Evolutionary conservation across 2,113 vertebrate genomes (phyloP), one percentile per base, ranked within the genome.

Genomic region (Chrysemys picta): DNA sequence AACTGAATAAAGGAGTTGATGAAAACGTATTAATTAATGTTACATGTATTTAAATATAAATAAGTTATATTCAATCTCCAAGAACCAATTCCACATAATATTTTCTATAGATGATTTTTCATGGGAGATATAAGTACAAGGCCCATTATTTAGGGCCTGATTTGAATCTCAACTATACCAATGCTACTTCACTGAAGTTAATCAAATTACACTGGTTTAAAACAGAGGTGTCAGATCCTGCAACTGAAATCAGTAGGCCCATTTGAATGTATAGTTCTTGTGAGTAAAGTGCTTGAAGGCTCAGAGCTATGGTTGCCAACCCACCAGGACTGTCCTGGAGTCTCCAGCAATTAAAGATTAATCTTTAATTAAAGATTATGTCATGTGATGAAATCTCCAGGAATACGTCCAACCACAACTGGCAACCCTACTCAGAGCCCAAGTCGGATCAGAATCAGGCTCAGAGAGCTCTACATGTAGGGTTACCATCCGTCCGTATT

Each of bases 391-490:
- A 54, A 22, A 54, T 19, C 53, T 53, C 53, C 19, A 53, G 53
- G 53, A 53, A 53, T 53, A 53, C 53, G 21, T 22, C 53, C 53
- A 54, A 22, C 21, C 53, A 54, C 19, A 22, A 22, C 14, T 54
- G 21, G 21, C 21, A 54, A 54, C 21, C 8, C 21, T 54, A 54
- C 53, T 54, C 59, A 31, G 59, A 62, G 11, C 35, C 65, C 35
- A 16, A 56, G 59, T 87, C 47, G 94, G 95, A 95, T 75, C 47
- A 90, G 89, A 92, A 83, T 88, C 81, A 54, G 5, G 27, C 57
- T 97, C 97, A 96, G 96, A 93, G 95, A 96, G 89, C 85, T 93
- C 95, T 95, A 97, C 96, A 96, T 94, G 45, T 45, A 45, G 45
- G 45, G 5, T 45, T 45, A 45, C 45, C 45, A 45, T 45, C 45